Evolutionary conservation across 2,888 invertebrate genomes (phyloP), one percentile per base, ranked within the genome.

Genomic region (Callinectes sapidus): DNA sequence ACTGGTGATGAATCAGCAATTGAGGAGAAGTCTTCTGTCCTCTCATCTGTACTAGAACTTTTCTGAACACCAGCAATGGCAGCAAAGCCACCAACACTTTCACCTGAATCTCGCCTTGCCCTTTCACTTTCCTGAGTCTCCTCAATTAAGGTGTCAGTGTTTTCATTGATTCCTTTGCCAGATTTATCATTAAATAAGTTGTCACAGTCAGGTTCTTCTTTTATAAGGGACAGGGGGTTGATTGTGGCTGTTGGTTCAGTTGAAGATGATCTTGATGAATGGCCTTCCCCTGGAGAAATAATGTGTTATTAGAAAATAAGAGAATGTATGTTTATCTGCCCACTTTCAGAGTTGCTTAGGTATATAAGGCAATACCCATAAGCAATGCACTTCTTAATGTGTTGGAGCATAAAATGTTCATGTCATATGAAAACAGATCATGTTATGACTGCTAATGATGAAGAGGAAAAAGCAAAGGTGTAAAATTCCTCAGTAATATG

Each of bases 11-110:
- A 18, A n/a, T 54, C 91, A 54, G 91, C 18, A 48, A 81, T 42
- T 16, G 91, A 66, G 10, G 90, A 18, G 48, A 92, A 90, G n/a
- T 90, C 90, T 66, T 55, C 86, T 28, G 39, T 42, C 32, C 55
- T 86, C 18, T 90, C 90, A 32, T 77, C 92, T 42, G n/a, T 55
- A 32, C n/a, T 77, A 13, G 87, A 71, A 6, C 28, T 28, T 87
- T 90, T 90, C 42, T 92, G 92, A 35, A 92, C 88, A 48, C 92
- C 92, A 23, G 92, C 92, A 39, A 92, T 92, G 35, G 92, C 90
- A n/a, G 92, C 92, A 88, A 92, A 92, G 1, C 92, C 92, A 18
- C 92, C 92, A 13, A 92, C 85, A 18, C 90, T 90, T 23, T 77
- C 90, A 18, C 88, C 32, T 23, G 92, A 92, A 42, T 61, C 87